phyloP scores from a whole-genome alignment of 2,113 vertebrate genomes.

The Verasper variegatus region DNA sequence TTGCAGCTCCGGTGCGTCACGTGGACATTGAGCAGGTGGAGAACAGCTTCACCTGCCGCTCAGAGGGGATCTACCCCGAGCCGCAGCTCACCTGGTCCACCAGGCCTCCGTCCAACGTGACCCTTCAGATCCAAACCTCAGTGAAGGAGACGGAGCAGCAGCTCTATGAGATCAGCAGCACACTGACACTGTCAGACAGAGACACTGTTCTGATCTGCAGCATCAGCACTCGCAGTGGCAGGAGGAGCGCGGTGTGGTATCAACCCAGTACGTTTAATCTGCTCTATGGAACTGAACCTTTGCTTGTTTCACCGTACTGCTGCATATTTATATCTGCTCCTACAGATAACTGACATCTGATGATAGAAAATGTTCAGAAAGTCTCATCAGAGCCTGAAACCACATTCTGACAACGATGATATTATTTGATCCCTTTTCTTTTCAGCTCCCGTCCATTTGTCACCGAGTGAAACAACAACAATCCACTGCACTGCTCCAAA shows the following conservation, averaged over 20 bases:
- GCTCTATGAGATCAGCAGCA: constrained; percentile 67
- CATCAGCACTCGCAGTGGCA: constrained; percentile 7
- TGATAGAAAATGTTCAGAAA: too few species aligned
- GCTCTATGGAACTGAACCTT: too few species aligned
- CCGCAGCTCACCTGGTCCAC: constrained; percentile 67
- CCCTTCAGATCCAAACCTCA: not conserved
- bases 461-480: too few species aligned
- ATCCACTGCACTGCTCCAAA: too few species aligned
- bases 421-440: too few species aligned
- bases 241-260: not conserved
- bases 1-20: constrained; percentile 59
- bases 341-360: too few species aligned
- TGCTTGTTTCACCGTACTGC: too few species aligned
- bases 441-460: too few species aligned
- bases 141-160: not conserved
- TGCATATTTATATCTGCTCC: too few species aligned
- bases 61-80: constrained; percentile 57
- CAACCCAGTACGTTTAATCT: too few species aligned
- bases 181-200: not conserved
- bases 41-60: constrained; percentile 63
- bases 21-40: constrained; percentile 40
- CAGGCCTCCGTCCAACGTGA: not conserved
- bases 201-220: constrained; percentile 29
- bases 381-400: too few species aligned
- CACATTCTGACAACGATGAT: too few species aligned